These are phyloP conservation scores for Cylloceria caligata DNA, from an alignment of 2,888 invertebrate species.

Conservation along the genomic window DNA sequence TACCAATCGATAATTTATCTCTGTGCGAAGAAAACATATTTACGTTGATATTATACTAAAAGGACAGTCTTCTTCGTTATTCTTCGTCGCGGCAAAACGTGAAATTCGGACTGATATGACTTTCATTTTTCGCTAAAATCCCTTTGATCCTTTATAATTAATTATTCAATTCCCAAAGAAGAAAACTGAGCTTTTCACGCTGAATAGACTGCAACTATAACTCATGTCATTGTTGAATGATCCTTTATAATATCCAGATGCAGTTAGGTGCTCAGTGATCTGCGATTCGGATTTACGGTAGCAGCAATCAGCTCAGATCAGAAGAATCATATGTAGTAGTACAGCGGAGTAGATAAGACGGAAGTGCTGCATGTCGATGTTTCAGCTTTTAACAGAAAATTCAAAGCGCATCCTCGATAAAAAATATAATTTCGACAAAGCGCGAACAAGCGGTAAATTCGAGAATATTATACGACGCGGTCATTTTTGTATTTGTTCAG, in stretches of 20 bases:
- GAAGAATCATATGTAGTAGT: neutral
- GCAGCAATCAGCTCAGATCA: neutral
- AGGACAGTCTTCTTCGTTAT: no score
- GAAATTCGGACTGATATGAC: neutral
- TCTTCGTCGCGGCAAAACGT: no score
- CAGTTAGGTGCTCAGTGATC: neutral
- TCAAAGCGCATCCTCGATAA: conserved; percentile 5
- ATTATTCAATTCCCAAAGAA: neutral
- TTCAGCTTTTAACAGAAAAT: conserved; percentile 11
- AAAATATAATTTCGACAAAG: conserved; percentile 30
- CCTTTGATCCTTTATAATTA: neutral
- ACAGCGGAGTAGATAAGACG: conserved; percentile 4
- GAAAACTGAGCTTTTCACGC: neutral
- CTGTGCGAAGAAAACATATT: neutral
- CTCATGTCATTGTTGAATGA: neutral
- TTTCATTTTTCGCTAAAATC: no score
- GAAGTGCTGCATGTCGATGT: conserved; percentile 21
- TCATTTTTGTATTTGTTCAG: conserved; percentile 3
- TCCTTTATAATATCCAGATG: neutral
- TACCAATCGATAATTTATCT: no score
- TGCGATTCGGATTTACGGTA: conserved; percentile 13
- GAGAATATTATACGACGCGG: neutral
- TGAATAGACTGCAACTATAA: neutral
- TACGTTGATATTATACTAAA: neutral
- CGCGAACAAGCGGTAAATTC: neutral